Conservation (phyloP, 2,113 vertebrate genomes). For the Mixornis gularis region DNA sequence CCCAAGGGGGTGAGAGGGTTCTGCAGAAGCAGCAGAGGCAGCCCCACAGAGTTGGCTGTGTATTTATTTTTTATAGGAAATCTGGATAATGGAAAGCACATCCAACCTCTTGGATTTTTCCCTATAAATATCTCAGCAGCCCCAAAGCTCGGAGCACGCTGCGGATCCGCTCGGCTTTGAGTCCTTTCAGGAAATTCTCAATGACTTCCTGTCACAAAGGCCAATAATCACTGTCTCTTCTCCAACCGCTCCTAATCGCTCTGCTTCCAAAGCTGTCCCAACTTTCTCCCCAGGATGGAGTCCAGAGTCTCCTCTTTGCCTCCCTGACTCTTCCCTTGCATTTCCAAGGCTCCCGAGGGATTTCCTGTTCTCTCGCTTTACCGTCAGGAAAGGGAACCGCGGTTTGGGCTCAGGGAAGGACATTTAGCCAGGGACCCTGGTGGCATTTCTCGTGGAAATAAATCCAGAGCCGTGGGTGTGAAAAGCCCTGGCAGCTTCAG, state of each 20-base stretch:
- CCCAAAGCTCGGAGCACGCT: background rate
- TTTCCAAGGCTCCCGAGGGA: accelerated
- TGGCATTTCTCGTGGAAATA: background rate
- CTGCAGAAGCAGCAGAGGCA: background rate
- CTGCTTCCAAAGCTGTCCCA: background rate
- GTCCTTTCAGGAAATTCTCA: slow-evolving; percentile 39
- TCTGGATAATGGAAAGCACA: slow-evolving; percentile 9
- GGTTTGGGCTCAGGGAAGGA: background rate
- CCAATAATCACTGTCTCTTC: background rate
- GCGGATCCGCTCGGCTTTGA: background rate
- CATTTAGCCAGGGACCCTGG: background rate
- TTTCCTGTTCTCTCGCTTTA: background rate
- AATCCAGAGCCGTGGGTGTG: too few species aligned
- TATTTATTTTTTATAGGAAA: slow-evolving; percentile 42
- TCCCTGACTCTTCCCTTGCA: accelerated
- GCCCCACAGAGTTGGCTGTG: background rate
- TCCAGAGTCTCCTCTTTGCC: background rate
- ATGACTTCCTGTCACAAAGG: slow-evolving; percentile 13
- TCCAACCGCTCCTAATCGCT: background rate
- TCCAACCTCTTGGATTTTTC: background rate
- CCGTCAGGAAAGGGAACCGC: background rate
- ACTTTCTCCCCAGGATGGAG: background rate
- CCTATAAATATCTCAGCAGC: slow-evolving; percentile 52
- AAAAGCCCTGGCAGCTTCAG: background rate
- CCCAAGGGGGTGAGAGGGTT: accelerated